These are phyloP conservation scores for Podargus strigoides DNA, from an alignment of 2,797 vertebrate genomes.

Conservation along the genomic window DNA sequence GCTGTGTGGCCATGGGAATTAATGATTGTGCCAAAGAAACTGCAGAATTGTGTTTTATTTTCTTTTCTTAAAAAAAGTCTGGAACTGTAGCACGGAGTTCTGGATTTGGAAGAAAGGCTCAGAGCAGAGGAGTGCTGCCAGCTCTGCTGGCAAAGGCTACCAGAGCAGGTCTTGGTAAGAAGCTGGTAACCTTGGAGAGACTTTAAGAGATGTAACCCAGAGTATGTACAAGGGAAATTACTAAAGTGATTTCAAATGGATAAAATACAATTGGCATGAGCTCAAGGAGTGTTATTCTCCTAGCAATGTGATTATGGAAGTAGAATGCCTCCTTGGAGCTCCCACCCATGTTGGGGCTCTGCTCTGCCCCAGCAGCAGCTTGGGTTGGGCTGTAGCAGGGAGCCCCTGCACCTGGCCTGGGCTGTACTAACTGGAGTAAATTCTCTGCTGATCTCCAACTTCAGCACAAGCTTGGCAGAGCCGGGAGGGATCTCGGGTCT, in stretches of 20 bases:
- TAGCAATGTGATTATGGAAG: not conserved
- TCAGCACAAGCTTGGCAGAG: not conserved
- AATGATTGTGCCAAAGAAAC: not conserved
- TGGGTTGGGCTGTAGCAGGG: accelerated
- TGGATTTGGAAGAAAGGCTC: not conserved
- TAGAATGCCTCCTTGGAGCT: not conserved
- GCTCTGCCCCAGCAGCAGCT: not conserved
- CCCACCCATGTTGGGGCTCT: accelerated
- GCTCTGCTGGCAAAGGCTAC: not conserved
- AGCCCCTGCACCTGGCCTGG: not conserved
- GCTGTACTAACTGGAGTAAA: accelerated
- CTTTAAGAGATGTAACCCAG: not conserved
- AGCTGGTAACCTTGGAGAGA: not conserved
- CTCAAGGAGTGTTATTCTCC: not conserved
- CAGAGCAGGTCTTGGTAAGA: not conserved
- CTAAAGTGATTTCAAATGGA: not conserved
- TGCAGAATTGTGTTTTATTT: not conserved
- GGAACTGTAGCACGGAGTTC: not conserved
- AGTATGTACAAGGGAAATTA: not conserved
- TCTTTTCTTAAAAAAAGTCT: not conserved
- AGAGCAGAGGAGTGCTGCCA: not conserved
- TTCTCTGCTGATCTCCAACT: accelerated
- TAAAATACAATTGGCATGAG: accelerated
- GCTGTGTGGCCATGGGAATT: accelerated
- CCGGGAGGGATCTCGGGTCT: accelerated